Conservation (phyloP, 2,888 invertebrate species). For the Caenorhabditis sp. region DNA sequence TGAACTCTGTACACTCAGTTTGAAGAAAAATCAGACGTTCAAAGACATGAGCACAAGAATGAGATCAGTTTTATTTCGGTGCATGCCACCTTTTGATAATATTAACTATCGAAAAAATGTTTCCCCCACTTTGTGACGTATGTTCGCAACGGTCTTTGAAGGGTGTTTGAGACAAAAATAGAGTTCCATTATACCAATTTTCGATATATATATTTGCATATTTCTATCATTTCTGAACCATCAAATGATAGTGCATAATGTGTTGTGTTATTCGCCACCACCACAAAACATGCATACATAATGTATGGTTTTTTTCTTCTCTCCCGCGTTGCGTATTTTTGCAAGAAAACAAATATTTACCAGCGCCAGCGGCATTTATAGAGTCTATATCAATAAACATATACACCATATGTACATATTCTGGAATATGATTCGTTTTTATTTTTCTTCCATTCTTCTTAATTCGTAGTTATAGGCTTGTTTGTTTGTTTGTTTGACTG, state of each 20-base stretch:
- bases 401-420: background rate
- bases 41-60: background rate
- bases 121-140: background rate
- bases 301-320: background rate
- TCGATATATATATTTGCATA: background rate
- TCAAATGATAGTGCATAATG: background rate
- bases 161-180: constrained; percentile 1
- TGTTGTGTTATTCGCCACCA: background rate
- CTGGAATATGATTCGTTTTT: background rate
- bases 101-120: background rate
- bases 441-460: background rate
- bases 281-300: background rate
- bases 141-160: background rate
- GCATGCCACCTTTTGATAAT: background rate
- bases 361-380: background rate
- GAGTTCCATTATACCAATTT: background rate
- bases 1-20: no score
- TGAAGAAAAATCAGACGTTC: no score
- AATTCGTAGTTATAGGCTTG: background rate
- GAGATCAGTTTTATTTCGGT: background rate
- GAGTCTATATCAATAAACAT: constrained; percentile 1
- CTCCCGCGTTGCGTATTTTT: background rate
- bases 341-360: background rate
- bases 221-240: background rate
- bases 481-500: no score